Evolutionary conservation across 2,113 vertebrate species (phyloP), one percentile per base, ranked within the genome.

Genomic region (Riparia riparia): DNA sequence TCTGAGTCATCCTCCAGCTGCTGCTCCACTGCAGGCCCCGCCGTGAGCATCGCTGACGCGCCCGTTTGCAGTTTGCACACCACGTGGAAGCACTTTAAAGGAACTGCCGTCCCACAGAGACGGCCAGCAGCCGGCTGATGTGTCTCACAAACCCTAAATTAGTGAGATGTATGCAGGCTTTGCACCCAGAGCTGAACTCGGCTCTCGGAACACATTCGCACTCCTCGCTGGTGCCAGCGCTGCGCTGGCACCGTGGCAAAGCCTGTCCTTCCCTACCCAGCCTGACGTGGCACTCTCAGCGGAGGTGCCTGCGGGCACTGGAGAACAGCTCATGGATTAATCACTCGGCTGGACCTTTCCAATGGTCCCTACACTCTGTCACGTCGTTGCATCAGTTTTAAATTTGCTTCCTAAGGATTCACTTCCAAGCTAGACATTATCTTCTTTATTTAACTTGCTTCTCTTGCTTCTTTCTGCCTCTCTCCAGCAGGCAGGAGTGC

Each of bases 31-130:
- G 82, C 89, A 39, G 82, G 37, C 79, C 71, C 89, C 0, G 10
- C 92, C 72, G 66, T 5, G 86, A 82, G 90, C 92, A 93, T 70
- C 78, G 0, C 65, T 8, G 15, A 34, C 5, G 1, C 0, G 39
- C 81, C 90, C 60, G 47, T 29, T 87, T 68, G 70, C 90, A 74
- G 81, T 45, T 21, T 87, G 84, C 64, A 7, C 65, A n/a, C 93
- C 93, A 93, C 6, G 18, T 56, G 92, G 32, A 44, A 87, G 87
- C 49, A 47, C 51, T 56, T 93, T 44, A 68, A 68, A 79, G 90
- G 87, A 51, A 91, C 85, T 39, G 10, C 12, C 41, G 82, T 37
- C 92, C 87, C 90, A 20, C 39, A 65, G 87, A 94, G 93, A 87
- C 61, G 84, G 84, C 44, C 92, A 95, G 78, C 32, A 4, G 70